Conservation (phyloP, 1,140 invertebrate species). For the Drosophila hydei region DNA sequence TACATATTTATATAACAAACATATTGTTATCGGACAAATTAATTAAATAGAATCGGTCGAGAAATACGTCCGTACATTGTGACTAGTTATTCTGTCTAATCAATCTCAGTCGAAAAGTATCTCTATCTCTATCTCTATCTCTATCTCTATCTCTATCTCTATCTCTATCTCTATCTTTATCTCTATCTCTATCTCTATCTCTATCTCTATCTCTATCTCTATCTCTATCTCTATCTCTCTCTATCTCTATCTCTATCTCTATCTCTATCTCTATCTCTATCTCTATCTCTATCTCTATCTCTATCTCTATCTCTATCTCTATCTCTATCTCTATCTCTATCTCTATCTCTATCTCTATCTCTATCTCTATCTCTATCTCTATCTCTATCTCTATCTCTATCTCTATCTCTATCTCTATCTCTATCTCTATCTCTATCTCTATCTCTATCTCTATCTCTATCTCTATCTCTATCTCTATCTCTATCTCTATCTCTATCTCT, state of each 20-base stretch:
- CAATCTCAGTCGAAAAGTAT: too few relatives aligned
- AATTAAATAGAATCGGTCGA: too few relatives aligned
- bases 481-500: background rate
- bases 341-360: background rate
- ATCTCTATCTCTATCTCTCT: background rate
- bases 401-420: background rate
- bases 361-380: background rate
- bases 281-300: background rate
- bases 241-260: background rate
- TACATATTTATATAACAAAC: too few relatives aligned
- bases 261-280: background rate
- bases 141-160: too few relatives aligned
- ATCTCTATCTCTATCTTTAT: background rate
- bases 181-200: background rate
- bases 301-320: background rate
- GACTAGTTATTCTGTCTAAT: too few relatives aligned
- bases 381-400: too few relatives aligned
- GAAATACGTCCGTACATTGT: too few relatives aligned
- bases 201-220: background rate
- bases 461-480: background rate
- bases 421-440: background rate
- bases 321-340: background rate
- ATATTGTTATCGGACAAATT: too few relatives aligned
- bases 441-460: background rate
- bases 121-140: too few relatives aligned